Conservation (phyloP, 2,888 invertebrate genomes). For the Stenolophus ochropezus region DNA sequence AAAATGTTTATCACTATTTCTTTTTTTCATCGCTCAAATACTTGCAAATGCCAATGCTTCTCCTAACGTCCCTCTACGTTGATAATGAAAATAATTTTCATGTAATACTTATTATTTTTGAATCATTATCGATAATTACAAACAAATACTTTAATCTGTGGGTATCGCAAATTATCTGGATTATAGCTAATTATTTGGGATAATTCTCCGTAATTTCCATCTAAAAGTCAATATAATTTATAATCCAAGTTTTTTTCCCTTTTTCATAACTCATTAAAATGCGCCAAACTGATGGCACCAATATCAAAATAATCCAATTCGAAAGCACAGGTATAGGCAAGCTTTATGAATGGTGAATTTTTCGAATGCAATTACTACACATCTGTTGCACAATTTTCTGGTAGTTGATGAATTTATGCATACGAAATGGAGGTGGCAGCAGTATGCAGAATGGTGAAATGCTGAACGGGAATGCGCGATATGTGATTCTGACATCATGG, state of each 20-base stretch:
- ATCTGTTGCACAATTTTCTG: conserved; percentile 13
- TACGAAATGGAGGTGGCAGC: background rate
- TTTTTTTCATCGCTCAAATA: too few species aligned
- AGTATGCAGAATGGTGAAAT: background rate
- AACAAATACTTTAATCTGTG: too few species aligned
- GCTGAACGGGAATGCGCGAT: background rate
- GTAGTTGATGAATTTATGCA: conserved; percentile 34
- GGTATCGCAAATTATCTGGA: too few species aligned
- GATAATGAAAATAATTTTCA: too few species aligned
- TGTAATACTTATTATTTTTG: too few species aligned
- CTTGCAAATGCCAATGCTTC: too few species aligned
- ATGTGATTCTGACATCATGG: conserved; percentile 12
- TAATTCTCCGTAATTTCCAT: too few species aligned
- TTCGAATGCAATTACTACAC: background rate
- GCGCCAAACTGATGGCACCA: too few species aligned
- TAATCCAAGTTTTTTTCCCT: background rate
- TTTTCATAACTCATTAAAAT: conserved; percentile 12
- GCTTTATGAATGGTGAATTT: conserved; percentile 14
- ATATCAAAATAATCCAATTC: conserved; percentile 13
- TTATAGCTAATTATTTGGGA: too few species aligned
- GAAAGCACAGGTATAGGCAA: conserved; percentile 5
- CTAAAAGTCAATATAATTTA: background rate
- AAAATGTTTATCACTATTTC: too few species aligned
- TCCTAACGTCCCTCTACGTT: too few species aligned
- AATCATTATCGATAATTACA: too few species aligned